phyloP scores from a whole-genome alignment of 2,888 invertebrate species.

The Diadromus collaris region DNA sequence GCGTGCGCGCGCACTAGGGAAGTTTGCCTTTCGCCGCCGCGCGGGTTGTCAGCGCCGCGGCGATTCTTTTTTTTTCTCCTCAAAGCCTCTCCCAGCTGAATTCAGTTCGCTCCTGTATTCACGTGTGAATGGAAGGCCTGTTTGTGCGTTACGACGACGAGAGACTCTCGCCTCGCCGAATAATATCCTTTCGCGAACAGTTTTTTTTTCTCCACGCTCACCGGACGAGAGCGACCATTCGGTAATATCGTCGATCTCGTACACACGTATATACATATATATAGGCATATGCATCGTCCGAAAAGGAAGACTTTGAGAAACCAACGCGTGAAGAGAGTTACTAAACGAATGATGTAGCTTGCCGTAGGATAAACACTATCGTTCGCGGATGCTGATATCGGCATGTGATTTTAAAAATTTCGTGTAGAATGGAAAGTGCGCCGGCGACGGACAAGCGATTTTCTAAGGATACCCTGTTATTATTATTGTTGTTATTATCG shows the following conservation, averaged over 20 bases:
- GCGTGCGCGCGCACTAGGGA: not conserved
- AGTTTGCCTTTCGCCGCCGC: not conserved
- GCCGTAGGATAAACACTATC: not conserved
- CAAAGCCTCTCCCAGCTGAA: not conserved
- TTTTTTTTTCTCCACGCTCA: too few species aligned
- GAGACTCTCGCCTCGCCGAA: not conserved
- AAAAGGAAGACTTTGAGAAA: too few species aligned
- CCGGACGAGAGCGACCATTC: too few species aligned
- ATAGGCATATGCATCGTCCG: rapidly evolving
- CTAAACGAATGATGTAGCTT: not conserved
- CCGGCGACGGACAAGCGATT: constrained; percentile 64
- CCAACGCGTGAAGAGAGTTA: not conserved
- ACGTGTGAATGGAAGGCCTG: constrained; percentile 15
- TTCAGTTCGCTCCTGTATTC: constrained; percentile 12
- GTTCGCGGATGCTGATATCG: not conserved
- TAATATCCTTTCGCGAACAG: not conserved
- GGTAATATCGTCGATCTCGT: too few species aligned
- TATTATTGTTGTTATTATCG: constrained; percentile 28
- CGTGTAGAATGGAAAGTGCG: constrained; percentile 73
- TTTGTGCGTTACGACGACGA: constrained; percentile 8
- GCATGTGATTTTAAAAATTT: constrained; percentile 55
- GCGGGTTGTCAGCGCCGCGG: not conserved
- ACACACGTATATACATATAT: too few species aligned
- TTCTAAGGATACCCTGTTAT: constrained; percentile 65
- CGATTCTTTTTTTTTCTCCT: not conserved